Conservation (phyloP, 2,113 vertebrate species). For the Muntiacus reevesi region DNA sequence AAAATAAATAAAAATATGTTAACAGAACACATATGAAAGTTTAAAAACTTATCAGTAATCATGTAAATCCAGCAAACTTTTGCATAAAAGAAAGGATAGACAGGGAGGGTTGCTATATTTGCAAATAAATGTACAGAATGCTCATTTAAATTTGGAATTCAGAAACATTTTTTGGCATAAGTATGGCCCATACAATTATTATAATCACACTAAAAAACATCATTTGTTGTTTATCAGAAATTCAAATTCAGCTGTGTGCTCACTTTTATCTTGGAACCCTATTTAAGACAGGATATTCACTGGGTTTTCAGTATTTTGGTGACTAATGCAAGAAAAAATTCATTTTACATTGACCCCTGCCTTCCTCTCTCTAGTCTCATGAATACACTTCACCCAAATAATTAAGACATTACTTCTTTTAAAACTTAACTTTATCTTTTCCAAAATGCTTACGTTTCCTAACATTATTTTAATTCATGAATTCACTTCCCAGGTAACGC, state of each 20-base stretch:
- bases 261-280: not conserved
- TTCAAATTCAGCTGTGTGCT: not conserved
- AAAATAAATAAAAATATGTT: not conserved
- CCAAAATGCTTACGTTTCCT: not conserved
- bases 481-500: not conserved
- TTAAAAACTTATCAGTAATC: not conserved
- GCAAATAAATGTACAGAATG: not conserved
- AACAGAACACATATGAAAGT: not conserved
- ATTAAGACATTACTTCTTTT: not conserved
- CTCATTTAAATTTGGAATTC: not conserved
- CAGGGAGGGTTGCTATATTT: not conserved
- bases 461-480: not conserved
- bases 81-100: not conserved
- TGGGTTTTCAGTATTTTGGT: not conserved
- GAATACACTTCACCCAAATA: not conserved
- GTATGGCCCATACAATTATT: not conserved
- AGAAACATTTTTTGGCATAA: not conserved
- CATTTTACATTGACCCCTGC: not conserved
- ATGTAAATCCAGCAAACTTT: not conserved
- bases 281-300: not conserved
- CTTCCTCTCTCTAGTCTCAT: not conserved
- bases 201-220: not conserved
- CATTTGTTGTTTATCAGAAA: not conserved
- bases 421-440: not conserved
- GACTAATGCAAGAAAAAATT: not conserved